These are phyloP conservation scores for Centropus unirufus DNA, from an alignment of 2,113 vertebrate species.

Conservation along the genomic window DNA sequence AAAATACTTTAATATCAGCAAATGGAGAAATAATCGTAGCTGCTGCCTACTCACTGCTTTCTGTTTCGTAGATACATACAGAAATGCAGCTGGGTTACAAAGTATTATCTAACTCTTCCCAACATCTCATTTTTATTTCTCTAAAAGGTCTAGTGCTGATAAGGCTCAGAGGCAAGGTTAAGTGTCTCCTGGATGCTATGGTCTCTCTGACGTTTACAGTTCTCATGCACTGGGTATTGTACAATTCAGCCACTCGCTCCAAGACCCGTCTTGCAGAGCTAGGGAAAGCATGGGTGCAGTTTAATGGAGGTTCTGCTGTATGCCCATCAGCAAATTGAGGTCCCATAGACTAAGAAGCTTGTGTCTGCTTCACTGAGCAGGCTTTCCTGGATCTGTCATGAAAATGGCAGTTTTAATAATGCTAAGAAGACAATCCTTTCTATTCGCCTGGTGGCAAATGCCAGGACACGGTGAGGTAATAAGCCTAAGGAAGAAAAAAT, in stretches of 20 bases:
- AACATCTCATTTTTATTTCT: background rate
- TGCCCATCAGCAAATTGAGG: background rate
- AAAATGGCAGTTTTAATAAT: background rate
- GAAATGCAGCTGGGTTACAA: background rate
- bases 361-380: background rate
- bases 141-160: background rate
- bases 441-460: background rate
- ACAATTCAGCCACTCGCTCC: background rate
- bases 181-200: background rate
- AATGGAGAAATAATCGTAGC: background rate
- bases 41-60: background rate
- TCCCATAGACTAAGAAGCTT: background rate
- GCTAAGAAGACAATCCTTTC: background rate
- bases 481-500: background rate
- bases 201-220: background rate
- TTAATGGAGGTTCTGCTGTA: background rate
- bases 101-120: background rate
- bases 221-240: background rate
- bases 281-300: accelerated
- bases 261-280: accelerated
- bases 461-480: background rate
- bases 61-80: background rate
- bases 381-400: background rate
- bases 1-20: background rate
- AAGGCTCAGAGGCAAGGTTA: background rate